Conservation (phyloP, 2,113 vertebrate genomes). For the Cebus imitator region DNA sequence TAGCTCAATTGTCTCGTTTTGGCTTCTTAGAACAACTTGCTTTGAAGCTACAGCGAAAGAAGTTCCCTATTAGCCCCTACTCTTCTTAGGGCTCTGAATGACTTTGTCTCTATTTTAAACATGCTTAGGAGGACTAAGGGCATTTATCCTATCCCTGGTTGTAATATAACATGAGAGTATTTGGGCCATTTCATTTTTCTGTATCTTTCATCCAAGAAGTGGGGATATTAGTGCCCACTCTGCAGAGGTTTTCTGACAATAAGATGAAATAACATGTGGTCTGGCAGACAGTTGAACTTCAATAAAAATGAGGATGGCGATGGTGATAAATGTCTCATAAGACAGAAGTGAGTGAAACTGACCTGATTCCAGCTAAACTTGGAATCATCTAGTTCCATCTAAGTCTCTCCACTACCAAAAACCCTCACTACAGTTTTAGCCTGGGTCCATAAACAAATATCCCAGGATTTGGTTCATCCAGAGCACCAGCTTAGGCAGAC, state of each 20-base stretch:
- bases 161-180: background rate
- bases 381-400: background rate
- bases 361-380: background rate
- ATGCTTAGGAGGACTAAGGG: background rate
- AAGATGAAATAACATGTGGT: background rate
- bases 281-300: slow-evolving; percentile 5
- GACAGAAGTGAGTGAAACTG: background rate
- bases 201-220: slow-evolving; percentile 32
- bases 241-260: background rate
- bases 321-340: background rate
- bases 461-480: slow-evolving; percentile 4
- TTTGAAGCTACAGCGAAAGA: background rate
- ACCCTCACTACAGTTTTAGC: background rate
- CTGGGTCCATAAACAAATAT: slow-evolving; percentile 9
- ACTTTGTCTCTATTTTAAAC: background rate
- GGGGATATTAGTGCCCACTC: background rate
- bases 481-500: background rate
- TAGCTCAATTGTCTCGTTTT: background rate
- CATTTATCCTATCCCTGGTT: background rate
- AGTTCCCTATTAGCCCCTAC: background rate
- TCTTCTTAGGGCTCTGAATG: background rate
- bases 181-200: background rate
- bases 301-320: background rate
- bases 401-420: background rate
- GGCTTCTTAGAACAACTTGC: background rate